Evolutionary conservation across 2,888 invertebrate genomes (phyloP).

Genomic region (Amorpha juglandis): DNA sequence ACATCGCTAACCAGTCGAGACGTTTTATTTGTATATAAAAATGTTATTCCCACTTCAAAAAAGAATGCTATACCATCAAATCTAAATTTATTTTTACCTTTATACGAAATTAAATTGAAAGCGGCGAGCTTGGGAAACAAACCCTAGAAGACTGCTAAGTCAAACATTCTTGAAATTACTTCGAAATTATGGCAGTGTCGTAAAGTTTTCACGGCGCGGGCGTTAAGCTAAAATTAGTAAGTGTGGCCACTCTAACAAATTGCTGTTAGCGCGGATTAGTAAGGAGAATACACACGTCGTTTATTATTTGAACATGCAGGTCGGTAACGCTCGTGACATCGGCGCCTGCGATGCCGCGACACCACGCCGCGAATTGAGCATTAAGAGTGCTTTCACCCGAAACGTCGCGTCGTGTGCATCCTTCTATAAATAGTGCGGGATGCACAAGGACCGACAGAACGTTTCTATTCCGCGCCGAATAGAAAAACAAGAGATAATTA

Average conservation of each 20-base stretch:
- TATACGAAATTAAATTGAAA: constrained; percentile 65
- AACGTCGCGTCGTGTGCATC: constrained; percentile 72
- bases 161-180: constrained; percentile 79
- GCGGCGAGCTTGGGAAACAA: constrained; percentile 63
- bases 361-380: constrained; percentile 71
- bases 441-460: constrained; percentile 73
- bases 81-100: constrained; percentile 41
- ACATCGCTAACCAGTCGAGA: too few species aligned
- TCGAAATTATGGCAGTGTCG: constrained; percentile 78
- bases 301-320: constrained; percentile 48
- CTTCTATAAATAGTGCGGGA: constrained; percentile 72
- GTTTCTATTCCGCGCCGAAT: constrained; percentile 80
- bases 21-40: too few species aligned
- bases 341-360: constrained; percentile 41
- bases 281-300: constrained; percentile 68
- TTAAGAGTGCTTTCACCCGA: constrained; percentile 83
- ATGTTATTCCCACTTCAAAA: neutral
- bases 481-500: constrained; percentile 84
- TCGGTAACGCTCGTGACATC: constrained; percentile 58
- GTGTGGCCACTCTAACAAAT: constrained; percentile 75
- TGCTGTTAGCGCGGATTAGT: constrained; percentile 76
- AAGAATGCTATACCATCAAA: neutral
- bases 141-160: constrained; percentile 69
- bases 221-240: constrained; percentile 79
- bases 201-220: constrained; percentile 76